phyloP scores from a whole-genome alignment of 1,140 invertebrate genomes.

The Pseudoatta argentina region DNA sequence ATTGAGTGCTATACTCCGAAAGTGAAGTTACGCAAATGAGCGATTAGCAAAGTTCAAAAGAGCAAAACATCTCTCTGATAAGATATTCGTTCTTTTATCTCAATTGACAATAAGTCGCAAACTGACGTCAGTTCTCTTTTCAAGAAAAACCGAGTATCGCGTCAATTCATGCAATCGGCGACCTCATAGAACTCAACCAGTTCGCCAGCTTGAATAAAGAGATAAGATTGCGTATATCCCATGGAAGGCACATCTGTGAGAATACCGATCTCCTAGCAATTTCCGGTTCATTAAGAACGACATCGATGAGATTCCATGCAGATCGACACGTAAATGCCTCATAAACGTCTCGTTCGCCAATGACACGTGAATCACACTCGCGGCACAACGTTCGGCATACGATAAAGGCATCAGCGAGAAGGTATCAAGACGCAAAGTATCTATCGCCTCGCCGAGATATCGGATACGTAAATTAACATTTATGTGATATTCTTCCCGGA shows the following conservation, averaged over 20 bases:
- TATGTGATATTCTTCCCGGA: constrained; percentile 66
- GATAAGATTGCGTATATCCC: constrained; percentile 19
- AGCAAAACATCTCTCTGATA: not conserved
- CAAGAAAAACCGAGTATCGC: constrained; percentile 2
- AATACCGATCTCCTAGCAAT: not conserved
- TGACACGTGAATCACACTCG: constrained; percentile 46
- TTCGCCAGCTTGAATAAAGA: constrained; percentile 28
- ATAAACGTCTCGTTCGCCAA: constrained; percentile 47
- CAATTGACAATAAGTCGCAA: not conserved
- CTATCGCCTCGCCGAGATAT: constrained; percentile 19
- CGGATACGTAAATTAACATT: constrained; percentile 62
- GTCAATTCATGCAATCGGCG: not conserved
- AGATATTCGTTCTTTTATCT: constrained; percentile 8
- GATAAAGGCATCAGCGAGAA: constrained; percentile 10
- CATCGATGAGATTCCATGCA: constrained; percentile 15
- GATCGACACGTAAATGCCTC: constrained; percentile 32
- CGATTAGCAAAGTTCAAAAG: not conserved
- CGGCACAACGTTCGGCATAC: not conserved
- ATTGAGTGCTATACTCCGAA: not conserved
- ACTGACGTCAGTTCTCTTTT: not conserved
- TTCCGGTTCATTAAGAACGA: not conserved
- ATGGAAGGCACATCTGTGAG: not conserved
- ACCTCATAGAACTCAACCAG: not conserved
- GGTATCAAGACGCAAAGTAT: not conserved
- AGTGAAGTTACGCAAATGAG: not conserved